Conservation (phyloP, 2,113 vertebrate genomes). For the Tenrec ecaudatus region DNA sequence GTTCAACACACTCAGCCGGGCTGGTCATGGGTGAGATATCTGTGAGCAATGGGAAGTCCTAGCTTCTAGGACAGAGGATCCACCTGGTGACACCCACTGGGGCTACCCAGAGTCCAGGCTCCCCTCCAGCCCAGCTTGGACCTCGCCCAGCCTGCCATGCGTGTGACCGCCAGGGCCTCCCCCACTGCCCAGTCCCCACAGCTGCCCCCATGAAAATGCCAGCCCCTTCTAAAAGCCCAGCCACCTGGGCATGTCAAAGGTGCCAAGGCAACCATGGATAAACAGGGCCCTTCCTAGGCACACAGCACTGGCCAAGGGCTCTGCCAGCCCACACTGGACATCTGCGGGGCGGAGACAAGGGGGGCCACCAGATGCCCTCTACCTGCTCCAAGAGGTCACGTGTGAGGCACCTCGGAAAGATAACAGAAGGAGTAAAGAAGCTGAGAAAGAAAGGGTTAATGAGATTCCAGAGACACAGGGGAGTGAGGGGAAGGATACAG, state of each 20-base stretch:
- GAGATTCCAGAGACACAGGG: neutral
- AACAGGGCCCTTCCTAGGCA: neutral
- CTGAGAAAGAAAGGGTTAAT: neutral
- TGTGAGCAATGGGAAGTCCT: too few relatives aligned
- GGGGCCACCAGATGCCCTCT: neutral
- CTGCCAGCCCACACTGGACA: rapidly evolving
- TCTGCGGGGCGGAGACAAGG: too few relatives aligned
- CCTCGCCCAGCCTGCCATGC: too few relatives aligned
- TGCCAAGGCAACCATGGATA: too few relatives aligned
- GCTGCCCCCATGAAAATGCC: rapidly evolving
- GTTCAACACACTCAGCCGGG: too few relatives aligned
- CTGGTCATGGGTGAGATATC: too few relatives aligned
- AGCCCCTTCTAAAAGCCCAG: neutral
- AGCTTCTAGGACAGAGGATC: rapidly evolving
- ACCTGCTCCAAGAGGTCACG: too few relatives aligned
- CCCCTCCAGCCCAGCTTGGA: too few relatives aligned
- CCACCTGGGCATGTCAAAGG: too few relatives aligned
- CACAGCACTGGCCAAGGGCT: neutral
- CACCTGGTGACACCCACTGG: neutral
- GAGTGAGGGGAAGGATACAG: neutral
- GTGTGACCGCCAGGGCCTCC: neutral
- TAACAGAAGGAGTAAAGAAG: neutral
- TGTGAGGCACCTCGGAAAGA: neutral
- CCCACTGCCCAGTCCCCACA: neutral
- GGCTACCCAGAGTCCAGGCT: too few relatives aligned